Evolutionary conservation across 1,140 invertebrate genomes (phyloP), one percentile per base, ranked within the genome.

Genomic region (Rhyzopertha dominica): DNA sequence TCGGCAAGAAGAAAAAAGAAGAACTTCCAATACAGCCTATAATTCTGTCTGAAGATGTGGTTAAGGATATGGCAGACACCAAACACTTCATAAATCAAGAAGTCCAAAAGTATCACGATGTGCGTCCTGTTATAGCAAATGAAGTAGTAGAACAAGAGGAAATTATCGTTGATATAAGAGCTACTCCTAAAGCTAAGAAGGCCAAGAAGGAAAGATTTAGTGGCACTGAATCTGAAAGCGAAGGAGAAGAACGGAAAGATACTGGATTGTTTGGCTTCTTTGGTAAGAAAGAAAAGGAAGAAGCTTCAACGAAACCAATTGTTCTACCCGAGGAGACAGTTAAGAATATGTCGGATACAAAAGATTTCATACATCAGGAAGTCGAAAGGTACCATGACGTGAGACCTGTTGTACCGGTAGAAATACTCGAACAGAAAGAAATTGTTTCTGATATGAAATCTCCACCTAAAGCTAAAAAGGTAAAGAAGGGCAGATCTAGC

Each of bases 51-150:
- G 29, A 23, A 26, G 43, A 59, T 47, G 20, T 35, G n/a, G 18
- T 55, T 5, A 51, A 51, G 24, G 35, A 47, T 8, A 48, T 61
- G 29, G 37, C 51, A 28, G 54, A 53, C 12, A 59, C 56, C 2
- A 52, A 49, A 17, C 49, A 41, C 13, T 61, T 61, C 34, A 19
- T 61, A 19, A 49, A 35, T 13, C 52, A 50, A 1, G 59, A 62
- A 45, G 18, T 59, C 7, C 40, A 49, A 30, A 53, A 51, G 22
- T 56, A 54, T 22, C 56, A 61, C 41, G 54, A 57, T 49, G 49
- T 34, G 13, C 52, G 50, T 49, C 30, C 35, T 3, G 24, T 49
- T 7, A 29, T 51, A 5, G 37, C 47, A 8, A 57, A 51, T n/a
- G 52, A 54, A 28, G 43, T 57, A 8, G 52, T 51, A 28, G 44